These are phyloP conservation scores for Incurvaria masculella DNA, from an alignment of 2,888 invertebrate species.

Conservation along the genomic window DNA sequence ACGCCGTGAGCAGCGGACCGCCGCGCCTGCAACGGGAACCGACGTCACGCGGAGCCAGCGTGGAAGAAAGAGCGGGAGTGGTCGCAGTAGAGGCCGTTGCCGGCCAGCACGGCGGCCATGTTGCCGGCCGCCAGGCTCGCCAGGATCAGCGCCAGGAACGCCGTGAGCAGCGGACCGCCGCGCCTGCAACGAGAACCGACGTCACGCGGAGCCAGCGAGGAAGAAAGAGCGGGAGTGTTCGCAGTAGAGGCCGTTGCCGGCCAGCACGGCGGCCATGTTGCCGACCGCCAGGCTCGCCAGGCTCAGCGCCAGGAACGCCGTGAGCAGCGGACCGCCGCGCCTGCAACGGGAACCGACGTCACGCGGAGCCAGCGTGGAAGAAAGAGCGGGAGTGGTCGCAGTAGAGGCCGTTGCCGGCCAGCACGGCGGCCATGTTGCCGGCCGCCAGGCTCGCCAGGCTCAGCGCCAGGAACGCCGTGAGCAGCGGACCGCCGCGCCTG, in stretches of 20 bases:
- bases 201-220: no score
- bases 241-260: conserved; percentile 60
- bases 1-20: conserved; percentile 53
- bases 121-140: conserved; percentile 59
- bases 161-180: conserved; percentile 49
- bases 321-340: conserved; percentile 41
- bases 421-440: conserved; percentile 58
- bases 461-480: conserved; percentile 63
- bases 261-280: conserved; percentile 58
- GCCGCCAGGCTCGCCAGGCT: conserved; percentile 60
- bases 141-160: conserved; percentile 63
- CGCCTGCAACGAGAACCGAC: no score
- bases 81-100: conserved; percentile 62
- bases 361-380: no score
- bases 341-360: no score
- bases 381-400: no score
- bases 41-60: no score
- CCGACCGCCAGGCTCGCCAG: conserved; percentile 58
- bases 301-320: conserved; percentile 63
- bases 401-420: conserved; percentile 61
- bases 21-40: conserved; percentile 22
- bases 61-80: no score
- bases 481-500: conserved; percentile 31
- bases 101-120: conserved; percentile 58
- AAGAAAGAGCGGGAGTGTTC: no score